Evolutionary conservation across 2,113 vertebrate genomes (phyloP), one percentile per base, ranked within the genome.

Genomic region (Poeciliopsis retropinna): DNA sequence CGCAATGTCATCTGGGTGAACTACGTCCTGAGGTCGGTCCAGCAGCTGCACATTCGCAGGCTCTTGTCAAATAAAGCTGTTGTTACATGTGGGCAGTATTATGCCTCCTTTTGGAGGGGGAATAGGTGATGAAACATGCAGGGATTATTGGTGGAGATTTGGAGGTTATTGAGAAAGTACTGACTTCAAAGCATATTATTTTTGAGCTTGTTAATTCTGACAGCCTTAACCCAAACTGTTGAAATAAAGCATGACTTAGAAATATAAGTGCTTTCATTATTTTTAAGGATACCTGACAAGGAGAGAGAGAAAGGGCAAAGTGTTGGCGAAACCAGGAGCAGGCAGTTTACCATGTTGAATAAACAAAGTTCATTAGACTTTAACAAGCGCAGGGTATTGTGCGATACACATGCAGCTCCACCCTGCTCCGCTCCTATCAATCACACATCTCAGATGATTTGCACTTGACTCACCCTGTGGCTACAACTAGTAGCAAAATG

Each of bases 1-100:
- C 95, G 95, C 72, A 96, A 97, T n/a, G 94, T 97, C 92, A 96
- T 97, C 81, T 97, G 96, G 96, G 96, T 97, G 88, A 97, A 97
- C 92, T 95, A 96, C 13, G 93, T 97, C 84, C 93, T 97, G 90
- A 97, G 96, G 96, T 97, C 76, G 87, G 93, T 78, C 4, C 51
- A 57, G n/a, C 25, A 37, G 0, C 37, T 64, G 51, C 75, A 17
- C 32, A 67, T 44, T 39, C 25, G 28, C 71, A 27, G 29, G 62
- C 2, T 47, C 51, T 30, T 54, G 22, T 32, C 27, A 73, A n/a
- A 57, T 57, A 57, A 11, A 13, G 13, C 0, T 61, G 34, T 73
- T 79, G 63, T 80, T 71, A 60, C 39, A 73, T 70, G 60, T 71
- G 27, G 74, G 70, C 85, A 60, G 63, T 75, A 72, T 1, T 62